These are phyloP conservation scores for Falco novaeseelandiae DNA, from an alignment of 2,797 vertebrate species.

Conservation along the genomic window DNA sequence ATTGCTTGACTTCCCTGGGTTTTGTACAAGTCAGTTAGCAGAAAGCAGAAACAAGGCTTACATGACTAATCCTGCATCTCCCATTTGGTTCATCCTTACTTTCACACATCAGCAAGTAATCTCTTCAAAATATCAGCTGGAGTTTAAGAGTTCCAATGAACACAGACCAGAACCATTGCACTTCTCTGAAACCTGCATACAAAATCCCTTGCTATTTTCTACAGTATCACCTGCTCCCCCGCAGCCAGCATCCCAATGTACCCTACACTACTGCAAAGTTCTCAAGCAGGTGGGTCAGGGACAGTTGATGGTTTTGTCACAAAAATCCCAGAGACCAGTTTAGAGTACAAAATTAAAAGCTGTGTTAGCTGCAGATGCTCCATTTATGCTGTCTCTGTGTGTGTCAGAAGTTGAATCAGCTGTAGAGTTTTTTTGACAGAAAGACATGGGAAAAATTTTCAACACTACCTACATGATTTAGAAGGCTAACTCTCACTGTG, in stretches of 20 bases:
- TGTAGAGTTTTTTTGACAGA: background rate
- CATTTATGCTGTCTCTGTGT: background rate
- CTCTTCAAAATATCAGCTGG: background rate
- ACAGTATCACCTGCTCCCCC: background rate
- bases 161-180: background rate
- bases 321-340: background rate
- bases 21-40: background rate
- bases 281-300: background rate
- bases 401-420: background rate
- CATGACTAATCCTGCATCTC: background rate
- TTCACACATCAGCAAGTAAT: background rate
- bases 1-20: background rate
- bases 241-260: rapidly evolving
- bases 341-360: background rate
- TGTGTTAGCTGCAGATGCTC: background rate
- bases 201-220: background rate
- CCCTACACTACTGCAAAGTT: background rate
- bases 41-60: background rate
- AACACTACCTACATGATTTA: background rate
- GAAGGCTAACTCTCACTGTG: background rate
- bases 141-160: background rate
- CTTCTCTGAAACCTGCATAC: background rate
- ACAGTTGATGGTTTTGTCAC: background rate
- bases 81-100: background rate
- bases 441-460: background rate